Percentiles rank a stretch among this genome's conserved stretches.
Evolutionary conservation across 1,140 invertebrate species (phyloP).

Genomic region (Brachionus koreanus): DNA sequence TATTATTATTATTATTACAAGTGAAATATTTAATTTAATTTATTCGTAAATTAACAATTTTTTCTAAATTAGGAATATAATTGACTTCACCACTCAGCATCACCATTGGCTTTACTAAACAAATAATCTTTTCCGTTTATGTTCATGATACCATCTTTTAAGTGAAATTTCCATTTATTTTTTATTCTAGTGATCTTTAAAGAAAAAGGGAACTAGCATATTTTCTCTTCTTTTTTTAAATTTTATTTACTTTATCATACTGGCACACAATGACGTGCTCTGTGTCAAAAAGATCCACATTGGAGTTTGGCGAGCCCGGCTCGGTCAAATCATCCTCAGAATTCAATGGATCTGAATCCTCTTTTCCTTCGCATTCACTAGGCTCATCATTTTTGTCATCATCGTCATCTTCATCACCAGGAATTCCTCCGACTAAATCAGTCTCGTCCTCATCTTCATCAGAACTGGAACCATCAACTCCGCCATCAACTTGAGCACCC

Average conservation of each 20-base stretch:
- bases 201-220: too few relatives aligned
- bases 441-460: slow-evolving; percentile 40
- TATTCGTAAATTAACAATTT: neutral
- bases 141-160: slow-evolving; percentile 99
- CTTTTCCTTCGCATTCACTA: slow-evolving; percentile 35
- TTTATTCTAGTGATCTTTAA: slow-evolving; percentile 83
- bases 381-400: slow-evolving; percentile 40
- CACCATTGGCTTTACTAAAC: slow-evolving; percentile 95
- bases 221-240: too few relatives aligned
- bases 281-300: slow-evolving; percentile 84
- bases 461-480: slow-evolving; percentile 16
- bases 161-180: slow-evolving; percentile 98
- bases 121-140: slow-evolving; percentile 94
- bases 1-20: neutral
- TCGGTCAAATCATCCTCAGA: slow-evolving; percentile 90
- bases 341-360: slow-evolving; percentile 74
- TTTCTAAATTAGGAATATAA: neutral
- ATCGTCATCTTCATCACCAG: slow-evolving; percentile 39
- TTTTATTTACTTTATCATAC: slow-evolving; percentile 89
- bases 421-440: neutral
- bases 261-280: slow-evolving; percentile 99
- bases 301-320: slow-evolving; percentile 57
- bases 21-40: neutral
- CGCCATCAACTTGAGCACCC: slow-evolving; percentile 44
- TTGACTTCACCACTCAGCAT: slow-evolving; percentile 85